These are phyloP conservation scores for Drosophila grimshawi DNA, from an alignment of 1,140 invertebrate species.

Conservation along the genomic window DNA sequence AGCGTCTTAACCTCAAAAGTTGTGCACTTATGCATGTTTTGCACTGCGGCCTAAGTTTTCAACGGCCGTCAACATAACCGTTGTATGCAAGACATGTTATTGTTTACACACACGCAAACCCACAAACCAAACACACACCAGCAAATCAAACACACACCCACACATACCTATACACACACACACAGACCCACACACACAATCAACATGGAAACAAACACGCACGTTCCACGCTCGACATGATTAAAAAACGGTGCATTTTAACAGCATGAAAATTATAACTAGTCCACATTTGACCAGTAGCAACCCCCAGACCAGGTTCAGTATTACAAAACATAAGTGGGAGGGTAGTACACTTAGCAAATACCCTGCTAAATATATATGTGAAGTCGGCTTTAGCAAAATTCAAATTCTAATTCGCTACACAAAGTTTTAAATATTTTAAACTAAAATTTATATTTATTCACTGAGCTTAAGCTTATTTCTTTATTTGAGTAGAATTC, in stretches of 20 bases:
- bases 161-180: conserved; percentile 2
- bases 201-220: no score
- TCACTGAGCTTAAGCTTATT: no score
- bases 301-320: conserved; percentile 9
- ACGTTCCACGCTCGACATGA: conserved; percentile 52
- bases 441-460: not conserved
- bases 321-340: not conserved
- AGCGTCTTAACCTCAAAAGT: conserved; percentile 80
- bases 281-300: conserved; percentile 33
- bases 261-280: conserved; percentile 66
- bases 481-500: no score
- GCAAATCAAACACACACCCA: not conserved
- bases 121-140: not conserved
- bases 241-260: conserved; percentile 51
- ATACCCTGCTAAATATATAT: not conserved
- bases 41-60: conserved; percentile 10
- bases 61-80: conserved; percentile 48
- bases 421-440: no score
- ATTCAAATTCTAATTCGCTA: no score
- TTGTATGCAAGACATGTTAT: conserved; percentile 77
- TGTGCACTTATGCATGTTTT: conserved; percentile 64
- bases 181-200: not conserved
- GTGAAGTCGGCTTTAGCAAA: no score
- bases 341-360: not conserved
- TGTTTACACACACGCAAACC: conserved; percentile 60